Evolutionary conservation across 2,888 invertebrate species (phyloP).

Genomic region (Meiosimyza platycephala): DNA sequence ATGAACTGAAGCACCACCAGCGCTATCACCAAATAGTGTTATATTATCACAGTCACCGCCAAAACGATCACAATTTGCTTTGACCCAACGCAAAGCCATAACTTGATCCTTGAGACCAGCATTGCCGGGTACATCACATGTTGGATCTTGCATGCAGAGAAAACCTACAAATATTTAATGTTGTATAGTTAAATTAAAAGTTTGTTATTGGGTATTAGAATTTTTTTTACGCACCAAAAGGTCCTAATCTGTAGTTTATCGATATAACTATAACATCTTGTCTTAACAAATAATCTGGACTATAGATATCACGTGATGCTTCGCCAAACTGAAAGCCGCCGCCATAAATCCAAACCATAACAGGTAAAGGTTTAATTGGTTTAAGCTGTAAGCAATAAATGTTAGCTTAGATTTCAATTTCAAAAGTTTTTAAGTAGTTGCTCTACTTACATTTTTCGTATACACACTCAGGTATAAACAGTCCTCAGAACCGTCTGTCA

Average conservation of each 20-base stretch:
- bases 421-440: not conserved
- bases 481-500: slow-evolving; percentile 70
- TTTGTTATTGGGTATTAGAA: not conserved
- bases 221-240: slow-evolving; percentile 59
- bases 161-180: slow-evolving; percentile 63
- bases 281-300: slow-evolving; percentile 68
- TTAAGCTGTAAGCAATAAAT: slow-evolving; percentile 51
- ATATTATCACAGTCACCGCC: slow-evolving; percentile 69
- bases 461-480: slow-evolving; percentile 70
- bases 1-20: slow-evolving; percentile 69
- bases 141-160: slow-evolving; percentile 67
- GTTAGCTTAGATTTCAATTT: not conserved
- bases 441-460: slow-evolving; percentile 61
- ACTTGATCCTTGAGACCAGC: slow-evolving; percentile 70
- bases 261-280: slow-evolving; percentile 69
- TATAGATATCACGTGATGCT: slow-evolving; percentile 65
- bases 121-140: slow-evolving; percentile 69
- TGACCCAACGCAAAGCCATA: slow-evolving; percentile 69
- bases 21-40: slow-evolving; percentile 70
- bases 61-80: slow-evolving; percentile 69
- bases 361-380: slow-evolving; percentile 61
- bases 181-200: not conserved
- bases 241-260: slow-evolving; percentile 69
- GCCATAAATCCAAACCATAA: slow-evolving; percentile 71
- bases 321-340: slow-evolving; percentile 69